Evolutionary conservation across 2,113 vertebrate genomes (phyloP).

Genomic region (Antigone vipio): DNA sequence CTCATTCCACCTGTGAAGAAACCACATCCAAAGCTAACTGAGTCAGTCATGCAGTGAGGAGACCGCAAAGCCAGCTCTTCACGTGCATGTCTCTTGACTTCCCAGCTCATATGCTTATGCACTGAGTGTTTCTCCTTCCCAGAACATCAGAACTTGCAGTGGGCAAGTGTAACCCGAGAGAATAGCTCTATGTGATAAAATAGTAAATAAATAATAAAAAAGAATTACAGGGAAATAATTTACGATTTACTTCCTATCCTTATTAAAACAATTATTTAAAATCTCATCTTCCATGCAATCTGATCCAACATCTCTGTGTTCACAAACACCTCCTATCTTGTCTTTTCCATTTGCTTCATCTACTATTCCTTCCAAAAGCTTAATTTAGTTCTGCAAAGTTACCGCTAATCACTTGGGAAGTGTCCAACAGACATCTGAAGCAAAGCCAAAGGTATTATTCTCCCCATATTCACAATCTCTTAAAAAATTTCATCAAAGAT

Average conservation of each 20-base stretch:
- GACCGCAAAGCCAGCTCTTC: not conserved
- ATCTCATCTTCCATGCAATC: not conserved
- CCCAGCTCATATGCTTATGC: not conserved
- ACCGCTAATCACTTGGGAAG: not conserved
- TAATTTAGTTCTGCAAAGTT: not conserved
- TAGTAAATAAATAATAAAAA: not conserved
- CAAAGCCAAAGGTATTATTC: not conserved
- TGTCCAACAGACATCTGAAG: not conserved
- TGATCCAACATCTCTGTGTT: not conserved
- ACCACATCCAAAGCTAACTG: accelerated
- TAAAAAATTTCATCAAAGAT: not conserved
- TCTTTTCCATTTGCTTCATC: not conserved
- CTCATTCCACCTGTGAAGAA: not conserved
- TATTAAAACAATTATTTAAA: not conserved
- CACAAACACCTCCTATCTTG: not conserved
- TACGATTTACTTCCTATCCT: not conserved
- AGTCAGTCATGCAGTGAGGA: not conserved
- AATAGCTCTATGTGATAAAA: not conserved
- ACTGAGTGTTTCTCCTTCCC: no score
- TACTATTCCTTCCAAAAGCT: not conserved
- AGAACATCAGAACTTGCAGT: accelerated
- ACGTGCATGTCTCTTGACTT: accelerated
- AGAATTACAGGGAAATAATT: not conserved
- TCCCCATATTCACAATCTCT: not conserved
- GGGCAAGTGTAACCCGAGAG: not conserved